These are phyloP conservation scores for Coreius guichenoti DNA, from an alignment of 2,797 vertebrate species.

Conservation along the genomic window DNA sequence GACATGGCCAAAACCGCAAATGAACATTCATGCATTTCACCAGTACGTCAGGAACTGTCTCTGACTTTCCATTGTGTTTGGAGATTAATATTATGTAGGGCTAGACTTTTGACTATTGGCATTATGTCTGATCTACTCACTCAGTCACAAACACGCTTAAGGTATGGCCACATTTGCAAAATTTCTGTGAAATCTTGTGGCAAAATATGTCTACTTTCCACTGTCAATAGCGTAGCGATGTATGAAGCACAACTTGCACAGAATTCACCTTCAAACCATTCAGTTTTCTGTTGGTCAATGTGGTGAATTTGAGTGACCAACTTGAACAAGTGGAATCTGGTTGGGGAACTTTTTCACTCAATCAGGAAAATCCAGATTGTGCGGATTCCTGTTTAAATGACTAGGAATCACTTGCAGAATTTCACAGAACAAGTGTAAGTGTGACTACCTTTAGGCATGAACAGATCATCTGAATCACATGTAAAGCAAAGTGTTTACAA, in stretches of 20 bases:
- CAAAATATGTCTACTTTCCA: not conserved
- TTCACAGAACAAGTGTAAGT: not conserved
- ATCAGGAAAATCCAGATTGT: not conserved
- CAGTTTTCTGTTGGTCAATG: not conserved
- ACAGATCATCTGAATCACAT: not conserved
- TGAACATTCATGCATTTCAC: conserved; percentile 10
- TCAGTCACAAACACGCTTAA: not conserved
- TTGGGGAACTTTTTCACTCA: not conserved
- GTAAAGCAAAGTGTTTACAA: not conserved
- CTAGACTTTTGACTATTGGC: not conserved
- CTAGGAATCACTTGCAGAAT: not conserved
- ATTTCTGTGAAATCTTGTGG: not conserved
- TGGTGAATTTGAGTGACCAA: not conserved
- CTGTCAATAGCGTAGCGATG: no score
- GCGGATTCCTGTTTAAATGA: not conserved
- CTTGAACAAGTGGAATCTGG: not conserved
- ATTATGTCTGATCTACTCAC: not conserved
- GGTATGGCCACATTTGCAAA: not conserved
- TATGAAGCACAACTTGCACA: no score
- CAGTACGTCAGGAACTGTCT: not conserved
- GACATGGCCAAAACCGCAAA: conserved; percentile 44
- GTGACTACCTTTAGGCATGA: not conserved
- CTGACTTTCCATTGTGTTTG: conserved; percentile 17
- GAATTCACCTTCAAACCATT: not conserved
- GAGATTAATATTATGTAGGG: not conserved